Conservation (phyloP, 2,113 vertebrate species). For the Machaerirhynchus nigripectus region DNA sequence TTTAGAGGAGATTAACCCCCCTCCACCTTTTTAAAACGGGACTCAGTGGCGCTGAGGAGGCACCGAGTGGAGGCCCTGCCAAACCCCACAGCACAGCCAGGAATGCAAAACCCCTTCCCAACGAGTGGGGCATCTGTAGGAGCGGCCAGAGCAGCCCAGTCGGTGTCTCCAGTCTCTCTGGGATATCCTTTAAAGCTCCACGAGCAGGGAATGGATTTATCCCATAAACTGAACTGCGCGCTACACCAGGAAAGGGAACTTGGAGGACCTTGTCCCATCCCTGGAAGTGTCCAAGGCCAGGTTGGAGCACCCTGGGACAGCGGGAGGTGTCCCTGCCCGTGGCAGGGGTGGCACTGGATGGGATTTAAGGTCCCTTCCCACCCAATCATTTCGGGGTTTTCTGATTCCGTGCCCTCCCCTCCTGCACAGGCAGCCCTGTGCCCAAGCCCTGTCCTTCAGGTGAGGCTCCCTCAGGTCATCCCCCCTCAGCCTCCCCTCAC, state of each 20-base stretch:
- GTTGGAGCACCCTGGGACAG: background rate
- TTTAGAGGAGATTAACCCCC: background rate
- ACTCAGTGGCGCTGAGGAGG: background rate
- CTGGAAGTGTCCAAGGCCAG: background rate
- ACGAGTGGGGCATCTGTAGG: fast-evolving
- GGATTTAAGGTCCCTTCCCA: background rate
- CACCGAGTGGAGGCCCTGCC: background rate
- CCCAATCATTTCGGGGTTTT: background rate
- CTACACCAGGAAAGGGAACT: background rate
- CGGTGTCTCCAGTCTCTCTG: background rate
- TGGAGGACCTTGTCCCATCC: background rate
- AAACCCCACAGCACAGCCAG: background rate
- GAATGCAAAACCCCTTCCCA: background rate
- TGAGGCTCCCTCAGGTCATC: fast-evolving
- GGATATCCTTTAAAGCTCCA: background rate
- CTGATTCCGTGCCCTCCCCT: background rate
- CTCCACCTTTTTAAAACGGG: background rate
- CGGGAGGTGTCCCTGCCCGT: background rate
- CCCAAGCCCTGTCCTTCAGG: fast-evolving
- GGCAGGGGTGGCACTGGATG: background rate
- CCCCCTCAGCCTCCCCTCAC: fast-evolving
- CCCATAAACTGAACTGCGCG: fast-evolving
- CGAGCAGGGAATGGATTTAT: fast-evolving
- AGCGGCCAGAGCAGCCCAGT: fast-evolving
- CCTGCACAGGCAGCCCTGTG: background rate